phyloP scores from a whole-genome alignment of 2,797 vertebrate species.

The Thaleichthys pacificus region DNA sequence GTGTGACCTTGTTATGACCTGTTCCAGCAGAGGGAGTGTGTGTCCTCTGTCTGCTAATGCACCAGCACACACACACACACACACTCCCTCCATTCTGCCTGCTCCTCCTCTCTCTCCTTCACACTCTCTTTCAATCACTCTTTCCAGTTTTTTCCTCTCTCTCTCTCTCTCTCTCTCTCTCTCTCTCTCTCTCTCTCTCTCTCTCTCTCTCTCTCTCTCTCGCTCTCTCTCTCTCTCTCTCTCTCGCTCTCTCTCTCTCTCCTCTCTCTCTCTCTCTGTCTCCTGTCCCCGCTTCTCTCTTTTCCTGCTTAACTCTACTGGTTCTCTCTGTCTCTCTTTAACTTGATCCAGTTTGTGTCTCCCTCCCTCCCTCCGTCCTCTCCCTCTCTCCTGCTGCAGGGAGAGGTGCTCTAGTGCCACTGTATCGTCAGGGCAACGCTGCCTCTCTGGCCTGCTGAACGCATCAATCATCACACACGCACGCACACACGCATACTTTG shows the following conservation, averaged over 20 bases:
- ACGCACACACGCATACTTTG: constrained; percentile 16
- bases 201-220: too few relatives aligned
- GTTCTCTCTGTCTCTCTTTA: not conserved
- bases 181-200: not conserved
- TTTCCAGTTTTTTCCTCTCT: not conserved
- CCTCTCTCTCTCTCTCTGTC: constrained; percentile 9
- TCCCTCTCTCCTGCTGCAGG: not conserved
- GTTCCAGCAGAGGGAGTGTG: constrained; percentile 31
- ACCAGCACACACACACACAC: constrained; percentile 27
- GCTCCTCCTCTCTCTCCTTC: not conserved
- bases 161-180: constrained; percentile 2
- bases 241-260: constrained; percentile 1
- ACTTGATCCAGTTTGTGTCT: not conserved
- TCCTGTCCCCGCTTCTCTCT: constrained; percentile 1
- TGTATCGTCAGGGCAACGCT: not conserved
- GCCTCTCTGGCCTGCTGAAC: constrained; percentile 53
- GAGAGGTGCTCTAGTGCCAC: constrained; percentile 19
- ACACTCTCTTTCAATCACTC: not conserved
- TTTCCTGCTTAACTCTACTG: too few relatives aligned
- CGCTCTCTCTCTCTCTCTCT: not conserved
- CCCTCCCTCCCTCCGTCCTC: not conserved
- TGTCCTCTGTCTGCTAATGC: constrained; percentile 46
- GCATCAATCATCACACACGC: constrained; percentile 26
- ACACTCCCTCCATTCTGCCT: constrained; percentile 6
- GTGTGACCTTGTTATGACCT: constrained; percentile 26